These are phyloP conservation scores for Nothocercus nigrocapillus DNA, from an alignment of 2,113 vertebrate genomes.

Conservation along the genomic window DNA sequence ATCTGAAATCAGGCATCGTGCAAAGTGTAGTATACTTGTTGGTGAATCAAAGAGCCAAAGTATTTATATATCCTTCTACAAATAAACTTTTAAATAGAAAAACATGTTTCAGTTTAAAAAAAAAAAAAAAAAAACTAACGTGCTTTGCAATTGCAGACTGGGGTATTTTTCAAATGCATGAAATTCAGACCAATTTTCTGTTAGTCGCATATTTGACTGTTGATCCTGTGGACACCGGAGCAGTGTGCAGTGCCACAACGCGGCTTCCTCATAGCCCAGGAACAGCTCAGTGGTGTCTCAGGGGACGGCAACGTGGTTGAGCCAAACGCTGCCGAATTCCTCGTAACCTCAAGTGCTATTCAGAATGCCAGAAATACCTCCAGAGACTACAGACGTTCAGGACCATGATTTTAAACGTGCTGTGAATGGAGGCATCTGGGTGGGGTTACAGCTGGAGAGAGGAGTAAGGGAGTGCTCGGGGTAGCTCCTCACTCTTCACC, in stretches of 20 bases:
- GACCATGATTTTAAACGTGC: neutral
- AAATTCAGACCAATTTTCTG: fast-evolving
- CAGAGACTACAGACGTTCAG: fast-evolving
- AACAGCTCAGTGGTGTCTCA: fast-evolving
- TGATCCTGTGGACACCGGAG: fast-evolving
- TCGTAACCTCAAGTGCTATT: neutral
- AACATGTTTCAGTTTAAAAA: neutral
- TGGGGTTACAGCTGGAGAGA: neutral
- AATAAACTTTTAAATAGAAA: neutral
- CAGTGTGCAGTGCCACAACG: fast-evolving
- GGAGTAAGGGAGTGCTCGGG: too few relatives aligned
- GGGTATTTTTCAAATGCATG: neutral
- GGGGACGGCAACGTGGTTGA: neutral
- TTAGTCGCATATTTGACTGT: neutral
- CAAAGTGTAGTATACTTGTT: fast-evolving
- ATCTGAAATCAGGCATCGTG: neutral
- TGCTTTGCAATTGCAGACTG: neutral
- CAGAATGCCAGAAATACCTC: neutral
- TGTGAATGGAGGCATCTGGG: neutral
- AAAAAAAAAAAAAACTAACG: neutral
- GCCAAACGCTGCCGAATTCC: neutral
- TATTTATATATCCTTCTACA: fast-evolving
- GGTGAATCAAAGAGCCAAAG: neutral
- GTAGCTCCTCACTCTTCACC: neutral
- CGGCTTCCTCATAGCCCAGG: fast-evolving